Evolutionary conservation across 2,113 vertebrate species (phyloP).

Genomic region (Oreochromis tanganicae): DNA sequence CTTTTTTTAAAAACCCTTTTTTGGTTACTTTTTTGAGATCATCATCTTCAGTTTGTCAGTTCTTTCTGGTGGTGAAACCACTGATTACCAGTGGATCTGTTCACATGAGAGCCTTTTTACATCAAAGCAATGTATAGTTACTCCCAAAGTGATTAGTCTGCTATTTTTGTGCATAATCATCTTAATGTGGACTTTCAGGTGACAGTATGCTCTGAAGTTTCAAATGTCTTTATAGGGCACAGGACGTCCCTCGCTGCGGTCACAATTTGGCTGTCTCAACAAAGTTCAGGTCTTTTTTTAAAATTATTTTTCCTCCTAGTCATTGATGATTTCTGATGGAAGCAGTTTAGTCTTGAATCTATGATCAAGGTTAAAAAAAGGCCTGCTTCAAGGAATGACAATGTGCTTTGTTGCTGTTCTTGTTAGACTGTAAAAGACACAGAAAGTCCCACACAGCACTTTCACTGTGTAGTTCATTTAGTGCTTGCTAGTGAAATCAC

Average conservation of each 20-base stretch:
- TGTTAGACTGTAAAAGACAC: not conserved
- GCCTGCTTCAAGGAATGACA: not conserved
- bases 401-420: not conserved
- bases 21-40: not conserved
- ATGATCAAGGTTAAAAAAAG: not conserved
- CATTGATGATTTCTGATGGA: not conserved
- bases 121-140: not conserved
- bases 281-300: fast-evolving
- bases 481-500: not conserved
- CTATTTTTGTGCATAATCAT: not conserved
- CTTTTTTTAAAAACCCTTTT: fast-evolving
- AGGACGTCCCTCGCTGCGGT: not conserved
- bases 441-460: not conserved
- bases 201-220: not conserved
- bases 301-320: not conserved
- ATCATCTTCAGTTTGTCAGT: not conserved
- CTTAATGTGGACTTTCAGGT: not conserved
- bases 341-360: not conserved
- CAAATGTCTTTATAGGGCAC: not conserved
- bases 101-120: not conserved
- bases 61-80: not conserved
- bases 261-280: not conserved
- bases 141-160: not conserved
- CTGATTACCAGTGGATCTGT: not conserved
- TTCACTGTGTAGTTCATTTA: not conserved